Base-by-base conservation (phyloP, 1,140 invertebrate species). In the Nomia melanderi region DNA sequence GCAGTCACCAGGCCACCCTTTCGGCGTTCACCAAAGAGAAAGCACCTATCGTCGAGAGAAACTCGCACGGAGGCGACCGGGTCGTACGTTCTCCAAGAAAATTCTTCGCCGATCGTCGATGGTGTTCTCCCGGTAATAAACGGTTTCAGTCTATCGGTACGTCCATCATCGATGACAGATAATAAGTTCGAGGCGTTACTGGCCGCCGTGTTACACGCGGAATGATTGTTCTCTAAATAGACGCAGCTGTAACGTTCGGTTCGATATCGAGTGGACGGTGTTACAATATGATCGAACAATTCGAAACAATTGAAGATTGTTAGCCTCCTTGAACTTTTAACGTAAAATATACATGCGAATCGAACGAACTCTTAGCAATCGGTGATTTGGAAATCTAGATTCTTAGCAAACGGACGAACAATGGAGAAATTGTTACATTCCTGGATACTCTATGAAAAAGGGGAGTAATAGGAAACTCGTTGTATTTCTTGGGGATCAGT, bases 101-200 rank as follows among this genome's bases (percentile, higher is more conserved):
- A 70, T 70, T 12, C n/a, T n/a, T n/a, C n/a, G 20, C n/a, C 53
- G 20, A 29, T 41, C 33, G 53, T 70, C 36, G 31, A 54, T 29
- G n/a, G 54, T 59, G 39, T 59, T 59, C n/a, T n/a, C n/a, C 41
- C 67, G 66, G 25, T 59, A 70, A 59, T 59, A 29, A 59, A 54
- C 25, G 27, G 36, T 59, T n/a, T 23, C 27, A 39, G 36, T 29
- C 53, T 17, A 9, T 25, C 17, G 17, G 25, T 36, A 25, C 67
- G 60, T 39, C 44, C 36, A 41, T 59, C 62, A 79, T 65, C 65
- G 71, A 53, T 31, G 33, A 27, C 69, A 50, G 41, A 69, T 33
- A 59, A 74, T 60, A 54, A 60, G 79, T 54, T 62, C 50, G 53
- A 47, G 62, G 62, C 78, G 64, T 56, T 75, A 75, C 39, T 75